phyloP scores from a whole-genome alignment of 2,888 invertebrate species.

The Aleiodes alternator region DNA sequence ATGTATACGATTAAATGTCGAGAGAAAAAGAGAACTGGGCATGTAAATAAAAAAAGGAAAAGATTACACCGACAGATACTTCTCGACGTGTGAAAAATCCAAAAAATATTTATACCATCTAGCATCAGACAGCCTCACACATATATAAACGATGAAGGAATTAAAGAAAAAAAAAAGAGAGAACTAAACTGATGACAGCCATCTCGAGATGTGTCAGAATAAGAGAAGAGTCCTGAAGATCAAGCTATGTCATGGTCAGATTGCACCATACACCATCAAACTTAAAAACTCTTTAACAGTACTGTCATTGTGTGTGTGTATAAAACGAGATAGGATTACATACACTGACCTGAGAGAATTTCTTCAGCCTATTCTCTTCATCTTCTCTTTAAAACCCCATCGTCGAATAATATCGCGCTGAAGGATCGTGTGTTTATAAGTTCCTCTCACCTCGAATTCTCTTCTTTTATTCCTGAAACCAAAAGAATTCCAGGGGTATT shows the following conservation, averaged over 20 bases:
- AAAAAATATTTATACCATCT: constrained; percentile 15
- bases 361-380: neutral
- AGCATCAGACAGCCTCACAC: neutral
- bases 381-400: neutral
- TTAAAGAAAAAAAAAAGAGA: too few relatives aligned
- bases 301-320: constrained; percentile 12
- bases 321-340: constrained; percentile 6
- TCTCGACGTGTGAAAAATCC: constrained; percentile 4
- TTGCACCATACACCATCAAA: neutral
- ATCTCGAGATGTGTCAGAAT: constrained; percentile 9
- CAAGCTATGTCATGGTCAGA: constrained; percentile 28
- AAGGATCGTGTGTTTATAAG: constrained; percentile 1
- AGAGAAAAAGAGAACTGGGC: neutral
- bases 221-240: constrained; percentile 5
- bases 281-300: constrained; percentile 28
- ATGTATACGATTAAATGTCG: constrained; percentile 16
- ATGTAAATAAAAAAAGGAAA: neutral
- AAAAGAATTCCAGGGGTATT: too few relatives aligned
- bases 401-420: constrained; percentile 14
- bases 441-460: too few relatives aligned
- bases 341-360: neutral
- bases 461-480: too few relatives aligned
- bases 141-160: neutral
- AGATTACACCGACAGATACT: neutral
- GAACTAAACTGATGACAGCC: neutral